Base-by-base conservation (phyloP, 2,888 invertebrate species). In the Aporophyla nigra region DNA sequence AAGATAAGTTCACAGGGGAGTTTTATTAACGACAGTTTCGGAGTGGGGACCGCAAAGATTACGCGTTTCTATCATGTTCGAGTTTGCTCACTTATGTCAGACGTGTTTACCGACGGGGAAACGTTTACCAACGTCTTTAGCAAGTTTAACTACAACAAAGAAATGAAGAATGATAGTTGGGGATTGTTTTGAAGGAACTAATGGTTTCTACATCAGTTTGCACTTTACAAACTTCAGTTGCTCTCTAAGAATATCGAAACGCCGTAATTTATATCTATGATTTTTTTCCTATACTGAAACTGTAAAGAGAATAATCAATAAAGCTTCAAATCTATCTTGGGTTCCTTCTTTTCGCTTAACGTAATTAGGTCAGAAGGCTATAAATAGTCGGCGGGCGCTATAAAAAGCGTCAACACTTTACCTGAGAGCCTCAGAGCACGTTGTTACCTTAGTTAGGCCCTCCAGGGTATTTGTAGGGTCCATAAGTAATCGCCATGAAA, bases 1-100 rank as follows among this genome's bases (percentile, higher is more conserved):
- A 72, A 94, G 93, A 93, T 93, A 94, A 94, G 92, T 94, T 94
- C 91, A 89, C 89, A 83, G 86, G 87, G 90, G 93, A 94, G 93
- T 95, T 95, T 92, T 94, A 94, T 94, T 95, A 95, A 95, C 95
- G 95, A 94, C 94, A 93, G 93, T 95, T 88, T 94, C 87, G 89
- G 91, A 90, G 92, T 87, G 90, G 90, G 91, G 92, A 86, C 88
- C 87, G 86, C 82, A 89, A 89, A 93, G 93, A 94, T 94, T 93
- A 94, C 91, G 89, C 86, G 89, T 89, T 92, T 91, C 92, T 92
- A 93, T 92, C 92, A 90, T 91, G 92, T 91, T 89, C 87, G 86
- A 91, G 92, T 91, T 91, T 90, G 89, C 83, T 90, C 91, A 90
- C 92, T 93, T 91, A 91, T 92, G 92, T 91, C 91, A 91, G 87